Evolutionary conservation across 2,113 vertebrate species (phyloP).

Genomic region (Dasyprocta punctata): DNA sequence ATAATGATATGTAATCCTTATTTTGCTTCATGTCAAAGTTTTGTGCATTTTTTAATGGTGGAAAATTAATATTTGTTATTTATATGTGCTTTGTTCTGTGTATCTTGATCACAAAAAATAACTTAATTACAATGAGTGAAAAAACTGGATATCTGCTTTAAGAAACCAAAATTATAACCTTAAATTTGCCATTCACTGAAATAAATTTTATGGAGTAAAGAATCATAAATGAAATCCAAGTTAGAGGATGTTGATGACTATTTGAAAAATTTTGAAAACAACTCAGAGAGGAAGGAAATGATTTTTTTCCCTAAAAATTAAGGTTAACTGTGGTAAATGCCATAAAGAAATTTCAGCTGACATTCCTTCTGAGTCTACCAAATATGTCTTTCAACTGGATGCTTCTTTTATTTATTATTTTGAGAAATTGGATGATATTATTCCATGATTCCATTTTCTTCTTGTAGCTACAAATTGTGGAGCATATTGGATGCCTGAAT

Average conservation of each 20-base stretch:
- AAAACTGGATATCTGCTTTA: background rate
- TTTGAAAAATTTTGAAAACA: background rate
- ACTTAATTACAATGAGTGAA: background rate
- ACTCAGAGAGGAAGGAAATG: background rate
- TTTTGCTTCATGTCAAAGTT: background rate
- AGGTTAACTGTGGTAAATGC: background rate
- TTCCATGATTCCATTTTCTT: background rate
- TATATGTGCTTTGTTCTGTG: background rate
- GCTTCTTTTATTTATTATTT: background rate
- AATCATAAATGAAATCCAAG: background rate
- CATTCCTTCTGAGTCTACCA: background rate
- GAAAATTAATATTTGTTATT: background rate
- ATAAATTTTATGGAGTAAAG: background rate
- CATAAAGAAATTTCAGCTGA: background rate
- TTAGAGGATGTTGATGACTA: background rate
- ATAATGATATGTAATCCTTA: background rate
- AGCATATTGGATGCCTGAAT: background rate
- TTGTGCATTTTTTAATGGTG: background rate
- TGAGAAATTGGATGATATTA: background rate
- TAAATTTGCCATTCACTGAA: background rate
- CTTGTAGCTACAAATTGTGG: background rate
- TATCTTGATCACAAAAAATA: background rate
- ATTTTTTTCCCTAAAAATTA: background rate
- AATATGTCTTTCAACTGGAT: background rate
- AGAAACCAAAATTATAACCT: background rate